Percentiles rank a stretch among this genome's conserved stretches.
Conservation (phyloP, 2,113 vertebrate genomes). For the Cathartes aura region DNA sequence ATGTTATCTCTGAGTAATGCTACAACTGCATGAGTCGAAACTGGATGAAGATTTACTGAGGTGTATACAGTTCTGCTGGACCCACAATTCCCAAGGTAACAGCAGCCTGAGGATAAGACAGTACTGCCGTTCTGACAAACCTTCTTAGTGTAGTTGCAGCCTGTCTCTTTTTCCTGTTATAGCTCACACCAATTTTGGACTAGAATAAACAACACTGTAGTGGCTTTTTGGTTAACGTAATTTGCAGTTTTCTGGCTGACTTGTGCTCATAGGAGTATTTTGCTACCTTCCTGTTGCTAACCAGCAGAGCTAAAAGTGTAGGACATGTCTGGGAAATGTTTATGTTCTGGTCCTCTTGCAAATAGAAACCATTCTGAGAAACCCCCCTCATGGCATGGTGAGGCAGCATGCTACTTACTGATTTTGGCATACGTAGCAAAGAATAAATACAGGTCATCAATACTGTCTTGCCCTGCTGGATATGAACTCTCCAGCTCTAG, state of each 20-base stretch:
- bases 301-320: conserved; percentile 34
- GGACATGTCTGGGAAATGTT: conserved; percentile 22
- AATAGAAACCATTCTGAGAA: conserved; percentile 2
- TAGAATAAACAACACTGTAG: neutral
- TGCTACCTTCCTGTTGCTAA: neutral
- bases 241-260: conserved; percentile 3
- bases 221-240: neutral
- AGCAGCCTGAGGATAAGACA: neutral
- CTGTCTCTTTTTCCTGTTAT: neutral
- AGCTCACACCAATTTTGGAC: conserved; percentile 2
- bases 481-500: neutral
- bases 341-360: neutral
- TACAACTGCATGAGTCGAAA: neutral
- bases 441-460: neutral
- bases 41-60: neutral
- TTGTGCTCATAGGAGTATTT: neutral
- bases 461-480: neutral
- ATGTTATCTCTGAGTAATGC: neutral
- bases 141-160: neutral
- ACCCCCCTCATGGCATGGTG: neutral
- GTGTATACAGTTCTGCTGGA: neutral
- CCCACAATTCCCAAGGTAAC: neutral
- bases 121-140: neutral
- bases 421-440: neutral
- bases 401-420: neutral